These are phyloP conservation scores for Lethrus apterus DNA, from an alignment of 1,140 invertebrate species.

Conservation along the genomic window DNA sequence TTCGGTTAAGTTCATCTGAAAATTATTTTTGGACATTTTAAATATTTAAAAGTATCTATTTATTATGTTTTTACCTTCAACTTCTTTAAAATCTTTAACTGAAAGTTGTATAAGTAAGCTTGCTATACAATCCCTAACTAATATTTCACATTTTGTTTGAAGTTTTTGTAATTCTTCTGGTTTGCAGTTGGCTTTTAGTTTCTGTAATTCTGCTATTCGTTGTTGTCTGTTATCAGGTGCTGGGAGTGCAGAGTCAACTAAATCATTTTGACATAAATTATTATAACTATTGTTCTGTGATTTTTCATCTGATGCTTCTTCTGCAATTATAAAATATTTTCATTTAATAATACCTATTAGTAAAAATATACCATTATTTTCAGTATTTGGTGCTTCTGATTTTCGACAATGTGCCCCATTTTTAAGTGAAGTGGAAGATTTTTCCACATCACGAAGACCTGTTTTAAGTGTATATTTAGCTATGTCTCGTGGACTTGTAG, in stretches of 20 bases:
- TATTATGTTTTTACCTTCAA: conserved; percentile 58
- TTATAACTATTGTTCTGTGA: conserved; percentile 36
- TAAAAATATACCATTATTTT: conserved; percentile 22
- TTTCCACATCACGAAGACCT: conserved; percentile 18
- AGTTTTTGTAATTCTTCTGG: conserved; percentile 70
- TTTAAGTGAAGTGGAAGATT: conserved; percentile 13
- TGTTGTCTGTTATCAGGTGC: conserved; percentile 54
- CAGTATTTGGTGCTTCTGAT: conserved; percentile 27
- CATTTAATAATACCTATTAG: not conserved
- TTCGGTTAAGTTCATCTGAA: conserved; percentile 76
- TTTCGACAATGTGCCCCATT: conserved; percentile 33
- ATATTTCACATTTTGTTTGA: conserved; percentile 50
- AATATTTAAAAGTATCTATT: not conserved
- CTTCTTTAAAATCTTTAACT: conserved; percentile 72
- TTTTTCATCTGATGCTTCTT: conserved; percentile 26
- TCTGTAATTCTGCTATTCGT: conserved; percentile 58
- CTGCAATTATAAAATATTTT: not conserved
- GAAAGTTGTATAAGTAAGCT: conserved; percentile 71
- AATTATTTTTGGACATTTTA: conserved; percentile 16
- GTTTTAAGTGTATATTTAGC: conserved; percentile 31
- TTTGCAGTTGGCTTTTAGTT: conserved; percentile 72
- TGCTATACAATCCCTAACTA: conserved; percentile 67
- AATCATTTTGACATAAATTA: conserved; percentile 51
- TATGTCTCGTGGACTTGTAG: conserved; percentile 42
- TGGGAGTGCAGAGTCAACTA: conserved; percentile 62